Base-by-base conservation (phyloP, 2,888 invertebrate genomes). In the Monopis laevigella region DNA sequence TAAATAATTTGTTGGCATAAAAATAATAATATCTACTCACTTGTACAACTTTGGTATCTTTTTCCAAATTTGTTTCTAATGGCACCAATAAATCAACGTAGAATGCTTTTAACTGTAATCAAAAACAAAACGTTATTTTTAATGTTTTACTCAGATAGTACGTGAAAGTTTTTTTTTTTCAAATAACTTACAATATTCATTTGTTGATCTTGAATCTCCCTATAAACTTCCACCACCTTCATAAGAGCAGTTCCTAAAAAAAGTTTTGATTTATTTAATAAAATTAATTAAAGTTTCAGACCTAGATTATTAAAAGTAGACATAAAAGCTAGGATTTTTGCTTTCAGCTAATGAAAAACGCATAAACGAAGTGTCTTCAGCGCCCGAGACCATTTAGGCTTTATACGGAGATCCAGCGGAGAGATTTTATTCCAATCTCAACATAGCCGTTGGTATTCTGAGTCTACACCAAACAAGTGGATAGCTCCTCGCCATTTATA, bases 11-110 rank as follows among this genome's bases (percentile, higher is more conserved):
- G 24, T 8, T 21, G 8, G 24, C 5, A 21, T 21, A 21, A 21
- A 8, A 21, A 5, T 7, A 21, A 21, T 13, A 14, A 17, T 17
- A 5, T 32, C 17, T n/a, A n/a, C 83, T 82, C 78, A 91, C 91
- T 87, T 92, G 91, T 48, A 92, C 90, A 56, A 95, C 93, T 86
- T 94, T 94, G 47, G 93, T 93, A 74, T 95, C 95, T 71, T 94
- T 94, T 72, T 95, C 95, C 62, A 95, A 83, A 82, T 95, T 95
- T 47, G 93, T 93, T 83, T 96, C 96, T 73, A 96, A 82, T 54
- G 96, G 96, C 51, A 94, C 93, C 56, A 96, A 82, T 49, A 96
- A 84, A 82, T 96, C 96, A 47, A 95, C 94, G 80, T 96, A 95
- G 72, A 96, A 95, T 18, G 94, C 94, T 82, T 96, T 96, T 54